These are phyloP conservation scores for Yponomeuta sedellus DNA, from an alignment of 2,888 invertebrate species.

Conservation along the genomic window DNA sequence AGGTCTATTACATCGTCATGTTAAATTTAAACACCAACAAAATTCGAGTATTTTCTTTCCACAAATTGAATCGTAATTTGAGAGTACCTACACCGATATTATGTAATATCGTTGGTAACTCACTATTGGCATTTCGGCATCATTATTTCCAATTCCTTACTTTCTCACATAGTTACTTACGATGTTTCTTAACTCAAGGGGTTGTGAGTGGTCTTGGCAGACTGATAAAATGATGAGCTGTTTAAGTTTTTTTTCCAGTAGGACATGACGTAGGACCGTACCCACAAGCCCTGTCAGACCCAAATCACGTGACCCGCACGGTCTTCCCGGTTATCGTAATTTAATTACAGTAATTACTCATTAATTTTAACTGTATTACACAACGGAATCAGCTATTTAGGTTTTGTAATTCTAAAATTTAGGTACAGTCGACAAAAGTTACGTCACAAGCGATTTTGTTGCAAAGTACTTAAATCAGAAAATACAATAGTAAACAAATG, in stretches of 20 bases:
- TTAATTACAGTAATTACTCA: not conserved
- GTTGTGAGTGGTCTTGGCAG: not conserved
- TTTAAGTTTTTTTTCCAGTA: not conserved
- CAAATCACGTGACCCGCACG: slow-evolving; percentile 48
- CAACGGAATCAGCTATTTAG: too few relatives aligned
- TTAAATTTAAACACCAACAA: slow-evolving; percentile 18
- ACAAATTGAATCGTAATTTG: not conserved
- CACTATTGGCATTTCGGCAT: too few relatives aligned
- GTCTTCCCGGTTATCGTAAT: not conserved
- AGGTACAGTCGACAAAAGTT: too few relatives aligned
- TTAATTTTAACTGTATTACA: not conserved
- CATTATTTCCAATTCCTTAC: not conserved
- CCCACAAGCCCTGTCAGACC: slow-evolving; percentile 43
- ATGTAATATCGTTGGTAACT: too few relatives aligned
- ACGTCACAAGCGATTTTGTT: too few relatives aligned
- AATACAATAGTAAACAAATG: too few relatives aligned
- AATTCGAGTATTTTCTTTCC: slow-evolving; percentile 10
- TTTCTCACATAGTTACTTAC: too few relatives aligned
- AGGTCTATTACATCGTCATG: not conserved
- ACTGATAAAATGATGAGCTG: not conserved
- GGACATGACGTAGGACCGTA: slow-evolving; percentile 10
- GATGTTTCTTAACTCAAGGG: not conserved
- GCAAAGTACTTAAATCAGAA: too few relatives aligned
- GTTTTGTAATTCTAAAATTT: too few relatives aligned
- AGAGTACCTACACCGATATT: not conserved